Conservation (phyloP, 1,140 invertebrate genomes). For the Pemphigus obesinymphae region DNA sequence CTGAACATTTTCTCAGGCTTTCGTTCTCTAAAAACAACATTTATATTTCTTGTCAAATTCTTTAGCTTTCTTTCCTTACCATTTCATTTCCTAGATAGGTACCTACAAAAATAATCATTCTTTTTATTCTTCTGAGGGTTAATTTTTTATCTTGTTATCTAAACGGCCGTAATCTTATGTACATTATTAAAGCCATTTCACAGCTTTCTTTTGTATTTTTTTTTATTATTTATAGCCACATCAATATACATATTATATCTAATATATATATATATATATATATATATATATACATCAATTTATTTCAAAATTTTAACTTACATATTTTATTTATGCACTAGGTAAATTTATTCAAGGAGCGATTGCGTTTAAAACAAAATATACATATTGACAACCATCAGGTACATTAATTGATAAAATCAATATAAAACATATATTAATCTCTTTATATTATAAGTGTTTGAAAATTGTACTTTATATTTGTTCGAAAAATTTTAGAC, state of each 20-base stretch:
- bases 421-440: too few relatives aligned
- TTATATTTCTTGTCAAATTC: background rate
- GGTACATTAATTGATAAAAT: background rate
- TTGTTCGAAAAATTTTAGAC: too few relatives aligned
- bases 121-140: background rate
- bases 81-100: background rate
- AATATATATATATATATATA: background rate
- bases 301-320: background rate
- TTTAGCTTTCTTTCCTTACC: background rate
- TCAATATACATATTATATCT: too few relatives aligned
- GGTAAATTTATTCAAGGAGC: slow-evolving; percentile 4
- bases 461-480: too few relatives aligned
- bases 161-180: background rate
- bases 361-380: slow-evolving; percentile 6
- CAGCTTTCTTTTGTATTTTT: too few relatives aligned
- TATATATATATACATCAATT: too few relatives aligned
- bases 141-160: background rate
- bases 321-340: background rate
- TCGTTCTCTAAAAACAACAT: slow-evolving; percentile 14
- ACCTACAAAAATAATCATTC: background rate
- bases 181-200: too few relatives aligned
- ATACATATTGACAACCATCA: background rate
- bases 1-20: background rate
- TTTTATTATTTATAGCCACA: too few relatives aligned
- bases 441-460: too few relatives aligned